Evolutionary conservation across 1,140 invertebrate species (phyloP).

Genomic region (Calliphora vicina): DNA sequence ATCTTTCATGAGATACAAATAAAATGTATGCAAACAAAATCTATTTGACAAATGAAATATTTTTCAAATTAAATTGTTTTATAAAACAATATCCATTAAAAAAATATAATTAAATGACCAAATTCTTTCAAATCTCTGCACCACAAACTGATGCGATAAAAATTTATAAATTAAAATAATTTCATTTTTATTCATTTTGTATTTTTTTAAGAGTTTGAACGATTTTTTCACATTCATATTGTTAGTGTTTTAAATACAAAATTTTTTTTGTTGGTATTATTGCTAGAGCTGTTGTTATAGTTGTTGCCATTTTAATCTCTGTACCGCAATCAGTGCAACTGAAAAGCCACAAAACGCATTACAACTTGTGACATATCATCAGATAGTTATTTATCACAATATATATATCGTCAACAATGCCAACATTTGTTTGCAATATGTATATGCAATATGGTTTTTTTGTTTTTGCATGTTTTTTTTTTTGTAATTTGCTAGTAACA

Average conservation of each 20-base stretch:
- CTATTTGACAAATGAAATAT: too few species aligned
- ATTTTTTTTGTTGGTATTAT: background rate
- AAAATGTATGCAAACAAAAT: too few species aligned
- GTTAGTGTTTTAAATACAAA: background rate
- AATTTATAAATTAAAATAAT: conserved; percentile 15
- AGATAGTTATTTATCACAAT: conserved; percentile 29
- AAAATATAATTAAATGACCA: too few species aligned
- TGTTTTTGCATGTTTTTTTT: background rate
- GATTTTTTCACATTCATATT: background rate
- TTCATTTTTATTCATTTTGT: background rate
- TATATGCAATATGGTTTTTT: background rate
- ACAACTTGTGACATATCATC: conserved; percentile 33
- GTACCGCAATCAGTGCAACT: conserved; percentile 21
- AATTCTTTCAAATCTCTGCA: background rate
- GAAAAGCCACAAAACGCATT: conserved; percentile 25
- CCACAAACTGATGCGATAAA: background rate
- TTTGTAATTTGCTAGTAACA: background rate
- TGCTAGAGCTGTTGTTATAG: background rate
- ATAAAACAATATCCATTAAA: too few species aligned
- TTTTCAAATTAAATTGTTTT: too few species aligned
- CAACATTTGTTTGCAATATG: background rate
- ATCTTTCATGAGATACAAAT: too few species aligned
- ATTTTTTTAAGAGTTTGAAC: too few species aligned
- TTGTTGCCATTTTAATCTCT: conserved; percentile 3
- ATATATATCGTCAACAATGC: conserved; percentile 12